These are phyloP conservation scores for Caerostris darwini DNA, from an alignment of 1,140 invertebrate genomes.

Conservation along the genomic window DNA sequence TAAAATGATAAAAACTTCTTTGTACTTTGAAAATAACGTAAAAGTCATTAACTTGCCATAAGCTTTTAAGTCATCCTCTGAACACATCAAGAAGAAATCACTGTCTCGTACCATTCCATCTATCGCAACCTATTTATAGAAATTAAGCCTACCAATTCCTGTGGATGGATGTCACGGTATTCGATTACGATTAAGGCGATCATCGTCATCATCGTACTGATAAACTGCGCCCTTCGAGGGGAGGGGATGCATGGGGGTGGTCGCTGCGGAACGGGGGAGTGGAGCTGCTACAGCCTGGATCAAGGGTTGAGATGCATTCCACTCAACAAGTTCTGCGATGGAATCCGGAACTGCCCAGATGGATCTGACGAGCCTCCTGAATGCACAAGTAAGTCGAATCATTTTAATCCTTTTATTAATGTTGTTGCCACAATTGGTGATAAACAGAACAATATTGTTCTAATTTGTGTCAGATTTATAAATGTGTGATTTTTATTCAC, in stretches of 20 bases:
- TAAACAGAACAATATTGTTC: no score
- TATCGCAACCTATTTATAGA: background rate
- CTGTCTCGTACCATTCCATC: no score
- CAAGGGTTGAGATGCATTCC: constrained; percentile 89
- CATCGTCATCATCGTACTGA: constrained; percentile 21
- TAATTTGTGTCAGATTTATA: no score
- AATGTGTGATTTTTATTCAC: no score
- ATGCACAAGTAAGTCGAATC: constrained; percentile 74
- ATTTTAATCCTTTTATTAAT: background rate
- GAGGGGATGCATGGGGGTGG: background rate
- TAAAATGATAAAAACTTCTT: background rate
- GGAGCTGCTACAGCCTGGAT: constrained; percentile 42
- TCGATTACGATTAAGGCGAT: constrained; percentile 64
- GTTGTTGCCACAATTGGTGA: no score
- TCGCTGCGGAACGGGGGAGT: constrained; percentile 65
- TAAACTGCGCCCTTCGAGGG: background rate
- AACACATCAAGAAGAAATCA: background rate
- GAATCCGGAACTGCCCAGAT: constrained; percentile 84
- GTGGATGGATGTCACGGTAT: constrained; percentile 67
- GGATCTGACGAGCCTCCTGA: constrained; percentile 78
- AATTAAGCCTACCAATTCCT: background rate
- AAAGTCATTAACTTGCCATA: no score
- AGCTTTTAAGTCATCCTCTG: background rate
- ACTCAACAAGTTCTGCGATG: constrained; percentile 91
- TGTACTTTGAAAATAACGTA: background rate